These are phyloP conservation scores for Balearica regulorum DNA, from an alignment of 2,797 vertebrate species.

Conservation along the genomic window DNA sequence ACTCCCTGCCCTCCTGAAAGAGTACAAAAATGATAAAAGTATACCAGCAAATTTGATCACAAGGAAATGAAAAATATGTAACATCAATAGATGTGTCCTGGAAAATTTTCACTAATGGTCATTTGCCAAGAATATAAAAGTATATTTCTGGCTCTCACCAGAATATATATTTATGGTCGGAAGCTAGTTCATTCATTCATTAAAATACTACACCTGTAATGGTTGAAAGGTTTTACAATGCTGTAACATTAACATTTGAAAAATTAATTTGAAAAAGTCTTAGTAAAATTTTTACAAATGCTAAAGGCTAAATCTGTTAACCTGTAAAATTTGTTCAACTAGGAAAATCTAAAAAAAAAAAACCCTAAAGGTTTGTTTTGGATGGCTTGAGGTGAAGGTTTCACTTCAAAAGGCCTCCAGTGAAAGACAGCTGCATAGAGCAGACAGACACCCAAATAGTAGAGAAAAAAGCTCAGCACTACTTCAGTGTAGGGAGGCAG, in stretches of 20 bases:
- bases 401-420: background rate
- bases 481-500: background rate
- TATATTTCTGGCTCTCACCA: background rate
- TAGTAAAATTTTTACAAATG: background rate
- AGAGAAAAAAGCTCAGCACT: background rate
- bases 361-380: background rate
- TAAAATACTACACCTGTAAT: background rate
- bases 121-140: background rate
- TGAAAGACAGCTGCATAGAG: background rate
- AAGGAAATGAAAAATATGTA: background rate
- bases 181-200: background rate
- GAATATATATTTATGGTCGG: background rate
- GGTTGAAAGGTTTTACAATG: background rate
- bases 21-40: background rate
- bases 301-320: background rate
- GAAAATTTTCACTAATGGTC: background rate
- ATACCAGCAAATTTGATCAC: background rate
- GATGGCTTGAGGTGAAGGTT: background rate
- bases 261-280: background rate
- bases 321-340: background rate
- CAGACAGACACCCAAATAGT: background rate
- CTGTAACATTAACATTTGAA: background rate
- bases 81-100: background rate
- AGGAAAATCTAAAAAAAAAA: background rate
- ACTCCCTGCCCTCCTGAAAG: background rate